These are phyloP conservation scores for Megamerina dolium DNA, from an alignment of 2,888 invertebrate genomes.

Conservation along the genomic window DNA sequence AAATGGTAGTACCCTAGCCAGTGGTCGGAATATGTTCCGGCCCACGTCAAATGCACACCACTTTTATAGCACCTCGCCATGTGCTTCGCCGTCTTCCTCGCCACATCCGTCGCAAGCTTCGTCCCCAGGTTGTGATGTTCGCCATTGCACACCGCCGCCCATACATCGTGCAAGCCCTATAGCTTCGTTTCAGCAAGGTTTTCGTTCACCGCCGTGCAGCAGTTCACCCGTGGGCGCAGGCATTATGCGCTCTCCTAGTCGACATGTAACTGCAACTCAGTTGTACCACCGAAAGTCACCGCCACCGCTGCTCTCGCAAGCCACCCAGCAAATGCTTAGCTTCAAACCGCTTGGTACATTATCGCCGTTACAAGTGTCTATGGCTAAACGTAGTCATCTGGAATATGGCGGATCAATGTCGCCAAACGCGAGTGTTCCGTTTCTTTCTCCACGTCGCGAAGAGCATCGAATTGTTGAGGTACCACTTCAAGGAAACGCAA, in stretches of 20 bases:
- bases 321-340: slow-evolving; percentile 43
- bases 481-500: slow-evolving; percentile 38
- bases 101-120: slow-evolving; percentile 33
- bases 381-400: slow-evolving; percentile 41
- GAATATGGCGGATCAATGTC: slow-evolving; percentile 45
- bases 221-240: slow-evolving; percentile 25
- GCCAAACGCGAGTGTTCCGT: slow-evolving; percentile 40
- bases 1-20: slow-evolving; percentile 11
- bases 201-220: slow-evolving; percentile 42
- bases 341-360: slow-evolving; percentile 44
- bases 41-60: slow-evolving; percentile 33
- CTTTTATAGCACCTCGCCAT: slow-evolving; percentile 45
- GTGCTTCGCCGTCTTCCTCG: slow-evolving; percentile 48
- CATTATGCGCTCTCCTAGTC: slow-evolving; percentile 42
- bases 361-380: slow-evolving; percentile 45
- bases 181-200: slow-evolving; percentile 30
- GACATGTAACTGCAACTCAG: slow-evolving; percentile 30
- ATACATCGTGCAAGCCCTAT: slow-evolving; percentile 25
- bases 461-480: slow-evolving; percentile 42
- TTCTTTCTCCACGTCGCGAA: slow-evolving; percentile 45
- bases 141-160: slow-evolving; percentile 19
- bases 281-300: slow-evolving; percentile 39
- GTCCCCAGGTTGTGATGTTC: slow-evolving; percentile 12
- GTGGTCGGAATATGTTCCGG: slow-evolving; percentile 28
- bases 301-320: slow-evolving; percentile 33